phyloP scores from a whole-genome alignment of 1,140 invertebrate species.

The Drosophila sp. region DNA sequence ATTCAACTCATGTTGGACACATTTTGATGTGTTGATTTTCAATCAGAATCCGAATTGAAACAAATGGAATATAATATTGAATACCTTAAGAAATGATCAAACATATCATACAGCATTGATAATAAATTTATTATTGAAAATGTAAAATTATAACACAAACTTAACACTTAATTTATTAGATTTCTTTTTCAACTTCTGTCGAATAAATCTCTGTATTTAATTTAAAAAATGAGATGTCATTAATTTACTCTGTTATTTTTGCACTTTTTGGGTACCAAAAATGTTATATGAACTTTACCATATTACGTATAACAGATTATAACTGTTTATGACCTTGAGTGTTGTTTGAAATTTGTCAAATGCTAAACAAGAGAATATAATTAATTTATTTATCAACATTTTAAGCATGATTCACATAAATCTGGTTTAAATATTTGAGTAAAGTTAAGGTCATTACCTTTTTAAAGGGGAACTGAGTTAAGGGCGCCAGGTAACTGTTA shows the following conservation, averaged over 20 bases:
- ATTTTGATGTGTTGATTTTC: conserved; percentile 1
- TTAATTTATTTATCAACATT: conserved; percentile 29
- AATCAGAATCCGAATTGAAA: background rate
- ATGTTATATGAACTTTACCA: background rate
- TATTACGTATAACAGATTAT: conserved; percentile 15
- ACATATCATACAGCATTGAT: too few relatives aligned
- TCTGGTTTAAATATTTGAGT: conserved; percentile 24
- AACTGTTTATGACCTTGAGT: conserved; percentile 39
- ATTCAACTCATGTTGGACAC: conserved; percentile 17
- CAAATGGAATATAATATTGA: background rate
- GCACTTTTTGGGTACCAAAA: conserved; percentile 2
- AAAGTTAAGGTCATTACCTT: conserved; percentile 46
- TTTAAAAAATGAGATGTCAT: background rate
- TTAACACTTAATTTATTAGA: too few relatives aligned
- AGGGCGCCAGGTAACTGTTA: background rate
- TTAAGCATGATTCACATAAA: conserved; percentile 31
- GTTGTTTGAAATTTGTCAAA: conserved; percentile 18
- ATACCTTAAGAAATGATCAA: background rate
- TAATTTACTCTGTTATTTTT: conserved; percentile 6
- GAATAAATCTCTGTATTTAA: background rate
- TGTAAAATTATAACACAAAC: too few relatives aligned
- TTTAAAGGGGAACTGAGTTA: background rate
- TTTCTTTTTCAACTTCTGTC: background rate
- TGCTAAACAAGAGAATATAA: conserved; percentile 16
- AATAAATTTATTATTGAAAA: too few relatives aligned